Conservation (phyloP, 2,113 vertebrate genomes). For the Pedionomus torquatus region DNA sequence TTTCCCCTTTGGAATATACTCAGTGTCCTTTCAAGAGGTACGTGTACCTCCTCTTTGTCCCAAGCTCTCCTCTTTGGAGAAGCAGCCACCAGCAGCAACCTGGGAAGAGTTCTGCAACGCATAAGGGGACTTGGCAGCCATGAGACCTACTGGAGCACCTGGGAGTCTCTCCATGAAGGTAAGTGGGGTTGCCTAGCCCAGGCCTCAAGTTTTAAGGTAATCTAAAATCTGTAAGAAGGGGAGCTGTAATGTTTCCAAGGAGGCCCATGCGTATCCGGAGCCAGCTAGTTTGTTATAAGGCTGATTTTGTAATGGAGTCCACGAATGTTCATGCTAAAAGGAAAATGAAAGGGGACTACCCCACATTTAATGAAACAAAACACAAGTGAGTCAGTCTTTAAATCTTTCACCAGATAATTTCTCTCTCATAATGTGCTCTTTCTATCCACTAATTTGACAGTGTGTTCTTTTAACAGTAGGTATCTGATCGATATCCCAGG, state of each 20-base stretch:
- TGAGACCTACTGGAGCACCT: background rate
- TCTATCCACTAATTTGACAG: constrained; percentile 69
- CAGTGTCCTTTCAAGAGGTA: background rate
- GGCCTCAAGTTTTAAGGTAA: background rate
- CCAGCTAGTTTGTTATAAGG: background rate
- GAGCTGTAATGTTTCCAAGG: background rate
- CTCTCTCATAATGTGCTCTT: constrained; percentile 64
- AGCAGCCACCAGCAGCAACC: background rate
- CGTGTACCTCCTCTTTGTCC: background rate
- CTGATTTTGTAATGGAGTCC: background rate
- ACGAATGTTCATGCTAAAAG: constrained; percentile 19
- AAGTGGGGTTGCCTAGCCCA: background rate
- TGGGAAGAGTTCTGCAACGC: background rate
- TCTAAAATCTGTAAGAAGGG: background rate
- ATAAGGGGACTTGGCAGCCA: rapidly evolving
- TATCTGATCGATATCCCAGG: constrained; percentile 50
- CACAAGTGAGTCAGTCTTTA: constrained; percentile 52
- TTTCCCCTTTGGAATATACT: background rate
- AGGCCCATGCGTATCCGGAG: background rate
- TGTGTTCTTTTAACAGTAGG: constrained; percentile 62
- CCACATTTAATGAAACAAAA: constrained; percentile 55
- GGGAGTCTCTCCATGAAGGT: background rate
- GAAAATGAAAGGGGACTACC: constrained; percentile 43
- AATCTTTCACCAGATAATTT: constrained; percentile 69
- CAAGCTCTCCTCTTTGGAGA: background rate